Evolutionary conservation across 2,888 invertebrate genomes (phyloP).

Genomic region (Penaeus monodon): DNA sequence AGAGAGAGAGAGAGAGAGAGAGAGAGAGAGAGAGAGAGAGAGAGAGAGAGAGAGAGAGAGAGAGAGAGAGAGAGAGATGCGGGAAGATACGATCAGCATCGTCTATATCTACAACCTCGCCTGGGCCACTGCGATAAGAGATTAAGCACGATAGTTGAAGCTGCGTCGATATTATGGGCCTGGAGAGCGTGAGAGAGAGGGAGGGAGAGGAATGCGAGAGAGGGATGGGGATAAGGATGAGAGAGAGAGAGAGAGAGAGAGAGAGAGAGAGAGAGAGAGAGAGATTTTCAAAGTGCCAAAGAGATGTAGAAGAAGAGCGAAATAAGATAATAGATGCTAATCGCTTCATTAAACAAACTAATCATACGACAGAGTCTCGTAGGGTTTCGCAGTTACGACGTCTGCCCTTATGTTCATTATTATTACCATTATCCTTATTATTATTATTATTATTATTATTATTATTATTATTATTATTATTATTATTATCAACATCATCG

Average conservation of each 20-base stretch:
- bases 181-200: too few species aligned
- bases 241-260: not conserved
- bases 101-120: constrained; percentile 52
- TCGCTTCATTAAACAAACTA: too few species aligned
- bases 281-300: too few species aligned
- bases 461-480: not conserved
- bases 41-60: constrained; percentile 31
- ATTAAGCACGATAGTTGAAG: constrained; percentile 51
- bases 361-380: too few species aligned
- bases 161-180: constrained; percentile 43
- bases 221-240: not conserved
- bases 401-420: not conserved
- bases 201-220: not conserved
- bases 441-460: not conserved
- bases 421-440: not conserved
- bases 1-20: not conserved
- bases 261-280: too few species aligned
- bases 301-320: too few species aligned
- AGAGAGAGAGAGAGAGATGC: constrained; percentile 12
- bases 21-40: constrained; percentile 3
- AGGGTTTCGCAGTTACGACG: too few species aligned
- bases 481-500: not conserved
- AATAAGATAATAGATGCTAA: too few species aligned
- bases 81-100: constrained; percentile 26
- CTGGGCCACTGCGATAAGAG: constrained; percentile 51